These are phyloP conservation scores for Panthera uncia DNA, from an alignment of 2,113 vertebrate genomes.

Conservation along the genomic window DNA sequence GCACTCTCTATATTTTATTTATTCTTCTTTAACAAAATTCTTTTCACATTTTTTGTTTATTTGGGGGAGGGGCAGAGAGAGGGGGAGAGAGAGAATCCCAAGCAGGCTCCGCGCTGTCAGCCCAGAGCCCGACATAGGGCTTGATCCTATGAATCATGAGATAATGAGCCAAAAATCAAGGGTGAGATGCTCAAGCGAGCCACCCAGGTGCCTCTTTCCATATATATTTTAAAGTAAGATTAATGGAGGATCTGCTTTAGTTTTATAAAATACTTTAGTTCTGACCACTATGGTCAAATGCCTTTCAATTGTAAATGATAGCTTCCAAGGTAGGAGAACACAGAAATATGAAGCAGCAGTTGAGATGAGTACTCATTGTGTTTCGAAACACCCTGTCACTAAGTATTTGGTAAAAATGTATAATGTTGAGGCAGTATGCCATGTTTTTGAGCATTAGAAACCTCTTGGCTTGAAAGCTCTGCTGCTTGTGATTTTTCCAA, in stretches of 20 bases:
- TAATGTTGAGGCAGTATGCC: background rate
- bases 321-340: slow-evolving; percentile 1
- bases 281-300: background rate
- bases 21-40: too few species aligned
- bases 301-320: background rate
- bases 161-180: too few species aligned
- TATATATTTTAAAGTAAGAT: slow-evolving; percentile 8
- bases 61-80: too few species aligned
- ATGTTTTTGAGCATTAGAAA: background rate
- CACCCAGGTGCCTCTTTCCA: too few species aligned
- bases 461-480: background rate
- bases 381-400: background rate
- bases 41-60: too few species aligned
- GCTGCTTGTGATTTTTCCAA: background rate
- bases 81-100: too few species aligned
- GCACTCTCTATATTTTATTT: background rate
- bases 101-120: too few species aligned
- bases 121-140: too few species aligned
- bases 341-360: background rate
- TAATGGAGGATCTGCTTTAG: background rate
- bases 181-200: too few species aligned
- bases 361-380: background rate
- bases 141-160: too few species aligned
- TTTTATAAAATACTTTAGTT: slow-evolving; percentile 27
- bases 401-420: background rate